Evolutionary conservation across 2,113 vertebrate genomes (phyloP), one percentile per base, ranked within the genome.

Genomic region (Haliaeetus leucogaster): DNA sequence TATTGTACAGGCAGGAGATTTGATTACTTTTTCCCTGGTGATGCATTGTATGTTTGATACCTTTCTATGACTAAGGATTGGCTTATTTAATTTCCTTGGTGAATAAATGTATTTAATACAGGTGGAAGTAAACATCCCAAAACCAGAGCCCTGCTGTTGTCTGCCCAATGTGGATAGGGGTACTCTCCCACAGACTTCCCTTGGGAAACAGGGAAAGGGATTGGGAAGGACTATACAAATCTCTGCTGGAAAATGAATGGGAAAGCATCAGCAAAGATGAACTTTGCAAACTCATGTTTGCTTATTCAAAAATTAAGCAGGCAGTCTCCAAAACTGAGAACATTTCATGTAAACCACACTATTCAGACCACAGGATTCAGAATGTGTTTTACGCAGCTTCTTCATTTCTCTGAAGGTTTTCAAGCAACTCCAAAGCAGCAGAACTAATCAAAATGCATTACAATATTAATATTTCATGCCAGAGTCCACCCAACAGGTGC

Each of bases 131-230:
- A 89, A 45, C 22, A 71, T 16, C 30, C n/a, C 26, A 22, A 63
- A 84, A 22, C 2, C 12, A 34, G 6, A 36, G 52, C 34, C 52
- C n/a, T 62, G 30, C 15, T 58, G n/a, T 13, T 19, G 30, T 6
- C 47, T 22, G 32, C 34, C 42, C 53, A 16, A 4, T 11, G 13
- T 9, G 34, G 45, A 20, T 5, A n/a, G 13, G 9, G 30, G 13
- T 45, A 17, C 23, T 43, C 2, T 0, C 11, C 5, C 42, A 8
- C 22, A 38, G 38, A 27, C 4, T 9, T 62, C 45, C 13, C n/a
- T 7, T 30, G 53, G 43, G 67, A 73, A 56, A 73, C 15, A 8
- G 18, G 21, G n/a, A 30, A 23, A 81, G 50, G 27, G 36, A 40
- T 20, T 7, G 19, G 32, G 40, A 66, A 53, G 27, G 21, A 34